phyloP scores from a whole-genome alignment of 2,888 invertebrate genomes.

The Carabus problematicus region DNA sequence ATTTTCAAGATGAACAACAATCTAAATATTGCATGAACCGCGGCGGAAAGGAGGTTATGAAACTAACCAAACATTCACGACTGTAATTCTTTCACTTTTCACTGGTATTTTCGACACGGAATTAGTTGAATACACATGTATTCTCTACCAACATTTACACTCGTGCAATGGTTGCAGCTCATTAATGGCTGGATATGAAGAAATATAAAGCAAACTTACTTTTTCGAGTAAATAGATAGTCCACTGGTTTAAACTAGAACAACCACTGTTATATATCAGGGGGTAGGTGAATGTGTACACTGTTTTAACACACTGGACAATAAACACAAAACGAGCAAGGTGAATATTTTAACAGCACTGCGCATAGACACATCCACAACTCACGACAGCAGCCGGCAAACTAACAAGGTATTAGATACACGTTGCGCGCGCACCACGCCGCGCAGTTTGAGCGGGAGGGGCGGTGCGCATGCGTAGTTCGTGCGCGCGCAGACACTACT shows the following conservation, averaged over 20 bases:
- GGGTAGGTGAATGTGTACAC: not conserved
- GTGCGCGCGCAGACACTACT: not conserved
- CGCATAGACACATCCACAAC: conserved; percentile 3
- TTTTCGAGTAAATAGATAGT: no score
- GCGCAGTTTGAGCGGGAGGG: conserved; percentile 2
- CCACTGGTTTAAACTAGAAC: not conserved
- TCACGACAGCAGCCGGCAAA: conserved; percentile 18
- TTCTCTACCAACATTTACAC: no score
- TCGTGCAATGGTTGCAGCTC: no score
- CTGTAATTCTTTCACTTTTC: no score
- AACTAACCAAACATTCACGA: no score
- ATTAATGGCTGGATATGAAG: no score
- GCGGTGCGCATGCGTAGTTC: conserved; percentile 3
- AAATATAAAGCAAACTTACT: no score
- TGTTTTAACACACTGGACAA: not conserved
- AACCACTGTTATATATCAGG: not conserved
- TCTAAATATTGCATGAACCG: no score
- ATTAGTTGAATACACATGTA: no score
- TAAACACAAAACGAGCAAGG: not conserved
- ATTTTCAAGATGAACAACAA: no score
- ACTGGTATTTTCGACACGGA: no score
- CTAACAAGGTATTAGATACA: not conserved
- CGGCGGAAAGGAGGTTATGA: no score
- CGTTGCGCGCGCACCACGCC: conserved; percentile 15
- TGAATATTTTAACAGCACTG: not conserved